Base-by-base conservation (phyloP, 1,140 invertebrate species). In the Cylas formicarius region DNA sequence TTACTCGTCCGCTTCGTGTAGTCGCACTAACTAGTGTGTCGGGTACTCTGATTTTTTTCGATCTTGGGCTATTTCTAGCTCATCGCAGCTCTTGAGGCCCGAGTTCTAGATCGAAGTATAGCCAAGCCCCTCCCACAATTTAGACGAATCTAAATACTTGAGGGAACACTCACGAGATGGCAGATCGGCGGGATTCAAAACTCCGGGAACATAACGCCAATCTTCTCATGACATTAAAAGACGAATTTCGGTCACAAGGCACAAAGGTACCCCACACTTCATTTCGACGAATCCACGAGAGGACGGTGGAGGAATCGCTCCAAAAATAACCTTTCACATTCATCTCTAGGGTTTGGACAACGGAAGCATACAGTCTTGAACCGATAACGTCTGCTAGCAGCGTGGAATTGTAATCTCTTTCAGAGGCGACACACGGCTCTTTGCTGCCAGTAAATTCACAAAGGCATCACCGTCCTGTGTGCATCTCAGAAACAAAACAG, bases 51-150 rank as follows among this genome's bases (percentile, higher is more conserved):
- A n/a, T n/a, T n/a, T n/a, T n/a, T n/a, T n/a, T n/a, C n/a, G n/a
- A n/a, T n/a, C n/a, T n/a, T n/a, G n/a, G n/a, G n/a, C n/a, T n/a
- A n/a, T n/a, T n/a, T n/a, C n/a, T n/a, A n/a, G n/a, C n/a, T n/a
- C n/a, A n/a, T n/a, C n/a, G n/a, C n/a, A n/a, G n/a, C n/a, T n/a
- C n/a, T n/a, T n/a, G n/a, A n/a, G n/a, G n/a, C n/a, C n/a, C n/a
- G n/a, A n/a, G n/a, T n/a, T n/a, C n/a, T n/a, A n/a, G n/a, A n/a
- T n/a, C n/a, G n/a, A n/a, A n/a, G n/a, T n/a, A n/a, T n/a, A n/a
- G n/a, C n/a, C n/a, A n/a, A n/a, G 63, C 9, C 67, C 62, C 48
- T 67, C 58, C 59, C 59, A 63, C 66, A 65, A 71, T 48, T 53
- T 50, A 6, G 56, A 58, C 18, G 63, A 43, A 6, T 62, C 16